A percentile compares a stretch with the other conserved stretches of the same genome.
Evolutionary conservation across 2,888 invertebrate genomes (phyloP).

Genomic region (Drosophila differens): DNA sequence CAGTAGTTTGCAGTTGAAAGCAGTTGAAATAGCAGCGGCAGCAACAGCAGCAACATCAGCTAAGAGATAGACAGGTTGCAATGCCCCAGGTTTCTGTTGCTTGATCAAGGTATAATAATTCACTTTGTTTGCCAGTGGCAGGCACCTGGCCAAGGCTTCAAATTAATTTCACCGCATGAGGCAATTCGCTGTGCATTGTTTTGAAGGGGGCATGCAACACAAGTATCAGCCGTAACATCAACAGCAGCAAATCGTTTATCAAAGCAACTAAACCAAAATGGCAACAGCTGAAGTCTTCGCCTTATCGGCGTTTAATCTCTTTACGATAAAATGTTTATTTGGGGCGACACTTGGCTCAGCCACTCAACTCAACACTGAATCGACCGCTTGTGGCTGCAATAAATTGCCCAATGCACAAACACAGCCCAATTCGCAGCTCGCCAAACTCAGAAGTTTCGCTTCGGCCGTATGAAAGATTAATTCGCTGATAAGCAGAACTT

Average conservation of each 20-base stretch:
- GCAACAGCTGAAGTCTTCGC: constrained; percentile 21
- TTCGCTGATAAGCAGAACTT: constrained; percentile 75
- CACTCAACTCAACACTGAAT: constrained; percentile 13
- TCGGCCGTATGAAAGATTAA: constrained; percentile 78
- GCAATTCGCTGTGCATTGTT: constrained; percentile 65
- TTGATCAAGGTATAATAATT: constrained; percentile 12
- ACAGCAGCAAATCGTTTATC: constrained; percentile 64
- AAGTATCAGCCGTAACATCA: not conserved
- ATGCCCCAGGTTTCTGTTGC: constrained; percentile 3
- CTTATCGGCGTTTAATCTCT: constrained; percentile 78
- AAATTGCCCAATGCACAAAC: constrained; percentile 65
- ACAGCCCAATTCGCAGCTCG: constrained; percentile 12
- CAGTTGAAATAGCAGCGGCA: not conserved
- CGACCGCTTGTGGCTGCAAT: constrained; percentile 63
- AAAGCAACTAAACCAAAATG: constrained; percentile 38
- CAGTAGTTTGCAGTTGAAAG: constrained; percentile 62
- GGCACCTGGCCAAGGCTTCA: constrained; percentile 62
- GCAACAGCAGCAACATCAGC: not conserved
- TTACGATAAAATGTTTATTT: constrained; percentile 81
- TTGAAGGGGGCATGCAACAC: constrained; percentile 15
- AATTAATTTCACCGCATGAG: constrained; percentile 76
- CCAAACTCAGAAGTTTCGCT: constrained; percentile 53
- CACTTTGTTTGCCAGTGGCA: constrained; percentile 23
- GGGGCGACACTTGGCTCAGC: constrained; percentile 55
- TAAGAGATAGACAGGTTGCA: constrained; percentile 27